These are phyloP conservation scores for Malacosoma neustria DNA, from an alignment of 2,888 invertebrate species.

Conservation along the genomic window DNA sequence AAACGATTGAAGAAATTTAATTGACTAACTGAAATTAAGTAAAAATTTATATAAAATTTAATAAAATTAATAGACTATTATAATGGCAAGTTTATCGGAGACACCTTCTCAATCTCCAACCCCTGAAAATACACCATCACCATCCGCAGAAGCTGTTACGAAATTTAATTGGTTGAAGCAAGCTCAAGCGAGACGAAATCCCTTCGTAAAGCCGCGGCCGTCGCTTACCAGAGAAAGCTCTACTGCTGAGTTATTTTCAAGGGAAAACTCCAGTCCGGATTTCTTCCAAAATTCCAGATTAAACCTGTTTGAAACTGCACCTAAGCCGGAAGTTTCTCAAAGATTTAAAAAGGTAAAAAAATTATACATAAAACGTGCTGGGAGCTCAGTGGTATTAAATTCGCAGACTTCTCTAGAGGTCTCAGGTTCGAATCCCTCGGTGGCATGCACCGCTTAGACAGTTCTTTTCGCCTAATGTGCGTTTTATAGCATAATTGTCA, in stretches of 20 bases:
- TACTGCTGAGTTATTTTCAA: slow-evolving; percentile 49
- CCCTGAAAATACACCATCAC: slow-evolving; percentile 41
- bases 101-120: slow-evolving; percentile 29
- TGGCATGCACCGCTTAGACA: no score
- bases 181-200: slow-evolving; percentile 46
- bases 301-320: slow-evolving; percentile 58
- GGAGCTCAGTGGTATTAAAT: no score
- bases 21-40: no score
- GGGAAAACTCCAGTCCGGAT: slow-evolving; percentile 56
- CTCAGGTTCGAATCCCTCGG: no score
- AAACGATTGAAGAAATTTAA: no score
- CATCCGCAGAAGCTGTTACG: slow-evolving; percentile 30
- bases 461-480: no score
- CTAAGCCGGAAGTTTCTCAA: slow-evolving; percentile 45
- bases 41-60: no score
- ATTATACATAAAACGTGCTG: no score
- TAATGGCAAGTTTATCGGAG: slow-evolving; percentile 12
- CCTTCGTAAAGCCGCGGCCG: slow-evolving; percentile 53
- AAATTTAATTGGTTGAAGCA: slow-evolving; percentile 59
- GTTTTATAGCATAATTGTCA: no score
- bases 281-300: slow-evolving; percentile 61
- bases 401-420: no score
- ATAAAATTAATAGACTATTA: no score
- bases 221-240: slow-evolving; percentile 58
- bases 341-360: slow-evolving; percentile 43